phyloP scores from a whole-genome alignment of 2,113 vertebrate genomes.

The Spea bombifrons region DNA sequence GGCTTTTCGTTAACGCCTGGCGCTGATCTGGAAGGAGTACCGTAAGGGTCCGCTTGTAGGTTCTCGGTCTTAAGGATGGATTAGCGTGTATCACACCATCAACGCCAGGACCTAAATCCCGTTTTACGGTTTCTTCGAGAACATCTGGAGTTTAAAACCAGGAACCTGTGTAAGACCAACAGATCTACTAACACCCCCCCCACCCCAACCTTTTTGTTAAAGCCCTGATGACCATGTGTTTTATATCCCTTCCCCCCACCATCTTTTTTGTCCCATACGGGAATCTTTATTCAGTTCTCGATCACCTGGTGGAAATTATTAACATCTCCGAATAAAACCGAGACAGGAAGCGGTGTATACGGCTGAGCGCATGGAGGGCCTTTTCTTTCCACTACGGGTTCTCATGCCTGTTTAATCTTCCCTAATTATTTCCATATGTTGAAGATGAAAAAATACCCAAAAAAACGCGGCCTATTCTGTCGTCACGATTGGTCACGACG shows the following conservation, averaged over 20 bases:
- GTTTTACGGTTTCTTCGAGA: too few species aligned
- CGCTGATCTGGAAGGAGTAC: too few species aligned
- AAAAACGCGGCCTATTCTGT: neutral
- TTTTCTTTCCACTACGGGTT: conserved; percentile 7
- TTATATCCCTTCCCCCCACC: neutral
- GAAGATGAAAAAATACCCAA: neutral
- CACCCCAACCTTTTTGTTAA: neutral
- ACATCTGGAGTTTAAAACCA: too few species aligned
- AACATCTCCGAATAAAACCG: neutral
- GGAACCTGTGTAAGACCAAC: too few species aligned
- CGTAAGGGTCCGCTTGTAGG: too few species aligned
- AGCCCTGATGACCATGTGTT: neutral
- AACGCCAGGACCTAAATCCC: too few species aligned
- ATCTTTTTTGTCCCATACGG: neutral
- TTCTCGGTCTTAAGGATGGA: too few species aligned
- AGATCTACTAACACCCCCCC: neutral
- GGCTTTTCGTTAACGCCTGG: too few species aligned
- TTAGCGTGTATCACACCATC: too few species aligned
- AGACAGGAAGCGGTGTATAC: neutral
- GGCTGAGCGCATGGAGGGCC: neutral
- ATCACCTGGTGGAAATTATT: neutral
- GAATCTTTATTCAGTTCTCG: neutral
- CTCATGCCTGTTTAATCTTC: neutral
- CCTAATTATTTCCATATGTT: conserved; percentile 32
- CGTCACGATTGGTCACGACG: neutral